Evolutionary conservation across 2,888 invertebrate genomes (phyloP).

Genomic region (Cyclophora albipunctata): DNA sequence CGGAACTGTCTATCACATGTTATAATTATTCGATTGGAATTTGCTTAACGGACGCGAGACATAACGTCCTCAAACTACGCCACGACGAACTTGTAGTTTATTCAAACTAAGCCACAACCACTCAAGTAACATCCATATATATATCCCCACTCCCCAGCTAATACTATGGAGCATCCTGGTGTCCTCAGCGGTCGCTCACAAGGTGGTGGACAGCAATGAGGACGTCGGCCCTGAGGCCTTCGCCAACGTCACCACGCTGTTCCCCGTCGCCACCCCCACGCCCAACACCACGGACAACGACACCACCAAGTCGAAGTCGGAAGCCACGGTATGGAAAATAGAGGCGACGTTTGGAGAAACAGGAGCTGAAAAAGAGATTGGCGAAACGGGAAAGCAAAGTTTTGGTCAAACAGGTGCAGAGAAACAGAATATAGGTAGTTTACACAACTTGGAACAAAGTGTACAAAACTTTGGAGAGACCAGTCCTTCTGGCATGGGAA

Average conservation of each 20-base stretch:
- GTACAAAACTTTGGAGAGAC: too few relatives aligned
- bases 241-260: slow-evolving; percentile 47
- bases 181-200: slow-evolving; percentile 20
- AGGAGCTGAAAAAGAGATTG: slow-evolving; percentile 24
- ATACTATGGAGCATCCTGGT: slow-evolving; percentile 31
- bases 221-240: slow-evolving; percentile 23
- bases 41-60: too few relatives aligned
- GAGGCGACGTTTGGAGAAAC: slow-evolving; percentile 38
- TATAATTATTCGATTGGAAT: too few relatives aligned
- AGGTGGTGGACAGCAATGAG: slow-evolving; percentile 32
- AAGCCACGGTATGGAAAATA: slow-evolving; percentile 42
- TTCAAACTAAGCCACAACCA: too few relatives aligned
- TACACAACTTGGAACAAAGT: too few relatives aligned
- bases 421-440: slow-evolving; percentile 2
- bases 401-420: slow-evolving; percentile 32
- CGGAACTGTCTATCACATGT: too few relatives aligned
- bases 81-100: too few relatives aligned
- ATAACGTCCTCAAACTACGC: too few relatives aligned
- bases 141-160: slow-evolving; percentile 21
- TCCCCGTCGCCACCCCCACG: slow-evolving; percentile 34
- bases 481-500: too few relatives aligned
- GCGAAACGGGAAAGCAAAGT: slow-evolving; percentile 22
- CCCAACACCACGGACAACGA: slow-evolving; percentile 16
- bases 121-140: too few relatives aligned
- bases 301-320: slow-evolving; percentile 10